Evolutionary conservation across 2,888 invertebrate species (phyloP).

Genomic region (Lamellibrachia columna): DNA sequence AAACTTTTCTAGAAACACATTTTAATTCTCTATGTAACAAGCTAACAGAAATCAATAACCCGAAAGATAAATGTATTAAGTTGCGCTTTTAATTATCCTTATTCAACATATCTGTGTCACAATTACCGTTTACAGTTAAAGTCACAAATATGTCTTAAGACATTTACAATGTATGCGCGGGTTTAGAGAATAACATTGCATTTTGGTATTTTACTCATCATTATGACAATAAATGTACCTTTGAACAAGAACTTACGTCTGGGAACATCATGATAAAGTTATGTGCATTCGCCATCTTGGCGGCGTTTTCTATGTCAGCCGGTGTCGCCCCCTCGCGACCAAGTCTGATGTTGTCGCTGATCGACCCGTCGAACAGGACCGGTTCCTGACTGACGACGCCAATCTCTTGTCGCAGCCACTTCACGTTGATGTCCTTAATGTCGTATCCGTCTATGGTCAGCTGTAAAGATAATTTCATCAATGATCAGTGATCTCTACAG

Average conservation of each 20-base stretch:
- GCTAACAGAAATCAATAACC: too few species aligned
- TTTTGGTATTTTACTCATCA: not conserved
- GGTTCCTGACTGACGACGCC: constrained; percentile 64
- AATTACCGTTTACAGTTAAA: too few species aligned
- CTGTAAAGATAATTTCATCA: constrained; percentile 37
- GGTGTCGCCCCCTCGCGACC: not conserved
- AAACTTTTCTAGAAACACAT: too few species aligned
- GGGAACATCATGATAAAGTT: constrained; percentile 20
- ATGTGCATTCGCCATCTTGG: constrained; percentile 19
- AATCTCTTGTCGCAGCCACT: constrained; percentile 46
- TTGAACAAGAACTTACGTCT: not conserved
- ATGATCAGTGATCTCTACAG: too few species aligned
- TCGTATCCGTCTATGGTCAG: constrained; percentile 61
- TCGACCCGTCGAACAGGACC: constrained; percentile 71
- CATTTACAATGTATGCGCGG: too few species aligned
- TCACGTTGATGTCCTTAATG: constrained; percentile 41
- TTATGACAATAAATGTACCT: not conserved
- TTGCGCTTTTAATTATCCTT: too few species aligned
- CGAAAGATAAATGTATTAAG: too few species aligned
- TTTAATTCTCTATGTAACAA: too few species aligned
- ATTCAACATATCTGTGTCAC: too few species aligned
- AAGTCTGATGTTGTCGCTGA: constrained; percentile 65
- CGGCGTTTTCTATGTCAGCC: constrained; percentile 13
- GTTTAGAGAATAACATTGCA: not conserved
- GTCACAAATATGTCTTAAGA: too few species aligned